Evolutionary conservation across 2,888 invertebrate species (phyloP), one percentile per base, ranked within the genome.

Genomic region (Asteroscopus sphinx): DNA sequence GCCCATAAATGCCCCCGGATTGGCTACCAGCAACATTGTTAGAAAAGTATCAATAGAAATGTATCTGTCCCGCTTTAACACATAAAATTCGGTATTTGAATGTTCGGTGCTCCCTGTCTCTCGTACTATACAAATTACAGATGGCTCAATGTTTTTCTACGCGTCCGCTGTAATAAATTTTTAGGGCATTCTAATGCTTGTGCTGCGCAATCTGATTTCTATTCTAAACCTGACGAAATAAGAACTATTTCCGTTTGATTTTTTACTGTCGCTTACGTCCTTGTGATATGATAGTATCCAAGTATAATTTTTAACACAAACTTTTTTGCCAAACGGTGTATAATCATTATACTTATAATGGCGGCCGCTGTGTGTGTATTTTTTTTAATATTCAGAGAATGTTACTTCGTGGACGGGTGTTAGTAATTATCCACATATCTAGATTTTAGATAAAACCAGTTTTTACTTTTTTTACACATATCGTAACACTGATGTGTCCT

Each of bases 71-170:
- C 80, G 72, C 67, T 92, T 83, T 62, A 77, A 61, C 89, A 11
- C 68, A 69, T 16, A n/a, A 52, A 53, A 60, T 67, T 63, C 45
- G 46, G 52, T 41, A 56, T 47, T 49, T 26, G n/a, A 42, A 40
- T 35, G 45, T 16, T 73, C 54, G 42, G 45, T 70, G 51, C 57
- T 91, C 90, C 83, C 89, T 59, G 74, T 93, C 82, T 55, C 70
- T 45, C 90, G 47, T 78, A 80, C 83, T 79, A 83, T 79, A 88
- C 85, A 91, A 90, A 92, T 91, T 91, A 89, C 88, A 84, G 82
- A 90, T 89, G 86, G 90, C 85, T 90, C 89, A 87, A 85, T 75
- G 86, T 90, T 93, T 90, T 92, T 89, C 90, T 90, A 90, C 89
- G 77, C 79, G 86, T 82, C 74, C 80, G 83, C 83, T 86, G 63